Percentiles rank a stretch among this genome's conserved stretches.
These are phyloP conservation scores for Rutpela maculata DNA, from an alignment of 2,888 invertebrate species.

Conservation along the genomic window DNA sequence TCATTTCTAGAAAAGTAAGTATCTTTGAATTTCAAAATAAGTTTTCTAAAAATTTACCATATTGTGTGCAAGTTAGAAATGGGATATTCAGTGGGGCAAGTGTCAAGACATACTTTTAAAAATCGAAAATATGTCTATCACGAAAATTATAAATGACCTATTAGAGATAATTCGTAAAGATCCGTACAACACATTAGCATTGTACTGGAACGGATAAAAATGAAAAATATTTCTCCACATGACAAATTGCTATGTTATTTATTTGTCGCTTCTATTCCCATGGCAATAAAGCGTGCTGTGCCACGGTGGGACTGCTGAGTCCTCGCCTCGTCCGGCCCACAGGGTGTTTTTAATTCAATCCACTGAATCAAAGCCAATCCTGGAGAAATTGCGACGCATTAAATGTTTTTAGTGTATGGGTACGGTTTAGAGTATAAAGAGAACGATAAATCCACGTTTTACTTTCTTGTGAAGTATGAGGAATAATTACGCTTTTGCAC, in stretches of 20 bases:
- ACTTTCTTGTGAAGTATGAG: not conserved
- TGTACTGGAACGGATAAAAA: not conserved
- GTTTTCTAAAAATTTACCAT: too few relatives aligned
- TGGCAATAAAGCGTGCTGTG: not conserved
- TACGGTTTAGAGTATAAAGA: not conserved
- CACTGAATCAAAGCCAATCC: not conserved
- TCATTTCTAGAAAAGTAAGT: too few relatives aligned
- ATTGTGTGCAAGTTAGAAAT: too few relatives aligned
- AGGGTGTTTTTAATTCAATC: constrained; percentile 10
- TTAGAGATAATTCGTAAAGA: not conserved
- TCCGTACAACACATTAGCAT: constrained; percentile 1
- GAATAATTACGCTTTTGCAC: not conserved
- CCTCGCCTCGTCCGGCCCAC: not conserved
- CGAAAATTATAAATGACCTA: not conserved
- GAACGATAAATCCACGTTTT: not conserved
- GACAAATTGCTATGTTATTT: constrained; percentile 8
- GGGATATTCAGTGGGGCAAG: too few relatives aligned
- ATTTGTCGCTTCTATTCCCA: not conserved
- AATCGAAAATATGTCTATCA: too few relatives aligned
- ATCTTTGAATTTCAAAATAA: too few relatives aligned
- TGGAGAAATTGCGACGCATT: not conserved
- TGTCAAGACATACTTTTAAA: too few relatives aligned
- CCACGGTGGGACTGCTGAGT: constrained; percentile 5
- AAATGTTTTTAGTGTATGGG: not conserved
- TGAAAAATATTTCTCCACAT: constrained; percentile 8